A percentile compares a stretch with the other conserved stretches of the same genome.
phyloP scores from a whole-genome alignment of 2,797 vertebrate species.

The Squalus acanthias region DNA sequence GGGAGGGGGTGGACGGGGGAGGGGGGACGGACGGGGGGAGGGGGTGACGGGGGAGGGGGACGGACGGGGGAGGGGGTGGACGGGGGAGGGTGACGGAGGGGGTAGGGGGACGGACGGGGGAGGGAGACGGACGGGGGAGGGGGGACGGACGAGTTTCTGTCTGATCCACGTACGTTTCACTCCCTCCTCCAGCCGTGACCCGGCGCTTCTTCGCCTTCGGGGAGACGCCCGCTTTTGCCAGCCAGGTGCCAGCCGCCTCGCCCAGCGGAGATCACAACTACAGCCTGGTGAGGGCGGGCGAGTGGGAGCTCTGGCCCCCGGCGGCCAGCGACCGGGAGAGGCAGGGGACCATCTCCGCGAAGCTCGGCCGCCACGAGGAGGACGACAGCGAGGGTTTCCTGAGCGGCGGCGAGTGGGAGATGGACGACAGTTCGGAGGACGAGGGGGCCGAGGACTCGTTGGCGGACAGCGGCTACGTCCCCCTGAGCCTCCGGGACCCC shows the following conservation, averaged over 20 bases:
- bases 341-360: neutral
- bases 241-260: neutral
- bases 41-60: too few species aligned
- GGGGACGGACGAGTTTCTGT: neutral
- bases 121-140: neutral
- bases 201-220: neutral
- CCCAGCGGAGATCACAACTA: neutral
- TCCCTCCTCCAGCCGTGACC: neutral
- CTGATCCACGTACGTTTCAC: neutral
- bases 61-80: too few species aligned
- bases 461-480: neutral
- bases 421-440: neutral
- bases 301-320: neutral
- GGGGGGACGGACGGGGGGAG: neutral
- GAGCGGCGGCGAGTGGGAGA: neutral
- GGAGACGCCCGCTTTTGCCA: neutral
- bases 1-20: neutral
- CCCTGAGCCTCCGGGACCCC: neutral
- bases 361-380: neutral
- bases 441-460: neutral
- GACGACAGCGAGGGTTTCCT: neutral
- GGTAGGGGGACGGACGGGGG: too few species aligned
- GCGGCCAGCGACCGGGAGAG: neutral
- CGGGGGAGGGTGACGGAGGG: too few species aligned
- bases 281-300: neutral